A percentile compares a stretch with the other conserved stretches of the same genome.
phyloP scores from a whole-genome alignment of 2,888 invertebrate species.

The Melieria picta region DNA sequence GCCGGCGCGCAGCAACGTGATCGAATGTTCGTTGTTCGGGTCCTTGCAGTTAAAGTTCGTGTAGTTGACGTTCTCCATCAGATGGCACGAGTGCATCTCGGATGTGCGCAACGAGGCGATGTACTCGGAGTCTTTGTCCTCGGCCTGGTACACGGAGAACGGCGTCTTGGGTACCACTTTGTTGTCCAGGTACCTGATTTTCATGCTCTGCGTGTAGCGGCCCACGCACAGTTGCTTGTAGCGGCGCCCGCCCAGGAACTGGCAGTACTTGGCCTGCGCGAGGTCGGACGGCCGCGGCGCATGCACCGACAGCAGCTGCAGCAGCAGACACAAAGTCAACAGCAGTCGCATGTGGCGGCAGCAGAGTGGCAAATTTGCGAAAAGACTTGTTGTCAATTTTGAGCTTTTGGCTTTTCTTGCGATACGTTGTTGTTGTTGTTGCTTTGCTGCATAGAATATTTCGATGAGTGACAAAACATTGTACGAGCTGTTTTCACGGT shows the following conservation, averaged over 20 bases:
- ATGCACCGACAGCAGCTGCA: neutral
- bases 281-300: neutral
- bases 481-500: too few relatives aligned
- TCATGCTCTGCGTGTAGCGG: slow-evolving; percentile 18
- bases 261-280: neutral
- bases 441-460: too few relatives aligned
- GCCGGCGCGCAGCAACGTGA: slow-evolving; percentile 1
- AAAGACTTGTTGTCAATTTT: neutral
- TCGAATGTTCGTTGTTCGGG: neutral
- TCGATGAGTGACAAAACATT: too few relatives aligned
- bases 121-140: neutral
- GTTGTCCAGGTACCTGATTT: slow-evolving; percentile 11
- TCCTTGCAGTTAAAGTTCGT: slow-evolving; percentile 19
- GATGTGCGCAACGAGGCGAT: slow-evolving; percentile 16
- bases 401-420: neutral
- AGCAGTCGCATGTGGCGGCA: neutral
- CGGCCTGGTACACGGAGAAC: slow-evolving; percentile 12
- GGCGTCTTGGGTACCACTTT: slow-evolving; percentile 3
- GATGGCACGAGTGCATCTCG: slow-evolving; percentile 10
- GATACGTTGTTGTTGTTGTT: too few relatives aligned
- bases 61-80: neutral
- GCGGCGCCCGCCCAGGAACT: neutral
- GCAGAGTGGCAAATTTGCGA: neutral
- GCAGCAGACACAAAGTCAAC: neutral
- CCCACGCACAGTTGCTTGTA: slow-evolving; percentile 16